These are phyloP conservation scores for Aplysia californica DNA, from an alignment of 1,140 invertebrate species.

Conservation along the genomic window DNA sequence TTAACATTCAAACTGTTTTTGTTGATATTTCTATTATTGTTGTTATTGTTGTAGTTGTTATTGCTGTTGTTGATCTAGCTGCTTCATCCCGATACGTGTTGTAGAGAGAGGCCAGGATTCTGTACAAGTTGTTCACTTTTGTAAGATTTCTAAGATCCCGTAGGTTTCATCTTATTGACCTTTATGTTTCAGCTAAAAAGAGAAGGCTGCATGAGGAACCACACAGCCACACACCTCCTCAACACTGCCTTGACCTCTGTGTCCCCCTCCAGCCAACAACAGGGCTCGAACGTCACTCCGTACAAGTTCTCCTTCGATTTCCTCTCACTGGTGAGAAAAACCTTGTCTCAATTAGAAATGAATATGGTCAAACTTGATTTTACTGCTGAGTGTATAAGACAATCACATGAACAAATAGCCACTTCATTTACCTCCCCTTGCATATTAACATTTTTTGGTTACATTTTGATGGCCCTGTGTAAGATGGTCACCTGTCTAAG, in stretches of 20 bases:
- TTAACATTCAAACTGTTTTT: too few species aligned
- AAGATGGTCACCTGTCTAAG: not conserved
- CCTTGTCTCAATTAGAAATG: not conserved
- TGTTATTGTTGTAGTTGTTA: too few species aligned
- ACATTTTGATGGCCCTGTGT: not conserved
- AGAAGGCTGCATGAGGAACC: constrained; percentile 79
- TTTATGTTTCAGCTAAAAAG: constrained; percentile 73
- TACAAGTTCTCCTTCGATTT: constrained; percentile 78
- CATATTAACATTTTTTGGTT: not conserved
- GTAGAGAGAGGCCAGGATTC: too few species aligned
- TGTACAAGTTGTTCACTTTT: too few species aligned
- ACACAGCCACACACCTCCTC: constrained; percentile 86
- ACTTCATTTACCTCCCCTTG: too few species aligned
- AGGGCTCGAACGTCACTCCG: constrained; percentile 74
- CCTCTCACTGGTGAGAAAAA: constrained; percentile 40
- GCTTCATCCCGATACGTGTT: too few species aligned
- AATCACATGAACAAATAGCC: not conserved
- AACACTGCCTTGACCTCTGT: constrained; percentile 78
- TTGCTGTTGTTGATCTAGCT: too few species aligned
- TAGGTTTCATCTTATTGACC: too few species aligned
- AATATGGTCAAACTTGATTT: not conserved
- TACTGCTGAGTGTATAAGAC: not conserved
- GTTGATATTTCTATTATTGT: too few species aligned
- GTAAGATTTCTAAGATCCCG: too few species aligned
- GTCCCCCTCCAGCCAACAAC: constrained; percentile 75